phyloP scores from a whole-genome alignment of 2,888 invertebrate species.

The Choreutis nemorana region DNA sequence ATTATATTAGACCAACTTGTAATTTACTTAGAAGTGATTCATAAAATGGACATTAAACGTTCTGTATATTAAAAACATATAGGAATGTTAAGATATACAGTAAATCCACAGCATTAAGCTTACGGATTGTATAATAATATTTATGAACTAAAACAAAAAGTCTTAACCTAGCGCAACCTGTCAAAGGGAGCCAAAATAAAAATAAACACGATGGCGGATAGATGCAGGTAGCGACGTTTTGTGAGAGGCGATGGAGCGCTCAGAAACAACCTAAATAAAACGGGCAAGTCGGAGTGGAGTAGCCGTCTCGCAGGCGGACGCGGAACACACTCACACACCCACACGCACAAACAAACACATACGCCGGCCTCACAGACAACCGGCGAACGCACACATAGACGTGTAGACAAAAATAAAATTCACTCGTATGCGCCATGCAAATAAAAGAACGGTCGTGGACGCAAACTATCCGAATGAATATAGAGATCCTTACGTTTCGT shows the following conservation, averaged over 20 bases:
- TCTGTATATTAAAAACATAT: no score
- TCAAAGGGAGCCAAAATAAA: no score
- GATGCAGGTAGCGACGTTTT: no score
- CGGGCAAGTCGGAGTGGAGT: conserved; percentile 51
- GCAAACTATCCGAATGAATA: conserved; percentile 43
- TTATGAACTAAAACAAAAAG: no score
- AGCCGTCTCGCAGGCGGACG: conserved; percentile 48
- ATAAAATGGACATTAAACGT: no score
- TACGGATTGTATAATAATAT: no score
- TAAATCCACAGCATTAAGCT: no score
- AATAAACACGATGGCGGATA: no score
- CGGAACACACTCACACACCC: conserved; percentile 22
- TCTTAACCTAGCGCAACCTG: no score
- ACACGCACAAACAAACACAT: conserved; percentile 19
- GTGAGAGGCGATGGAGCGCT: conserved; percentile 11
- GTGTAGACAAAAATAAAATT: conserved; percentile 64
- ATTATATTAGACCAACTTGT: no score
- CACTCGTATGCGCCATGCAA: conserved; percentile 64
- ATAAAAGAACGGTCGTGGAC: conserved; percentile 55
- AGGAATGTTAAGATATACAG: no score
- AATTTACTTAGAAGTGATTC: no score
- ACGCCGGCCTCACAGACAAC: conserved; percentile 22
- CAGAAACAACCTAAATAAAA: conserved; percentile 28
- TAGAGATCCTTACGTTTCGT: conserved; percentile 63
- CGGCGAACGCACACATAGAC: conserved; percentile 41